Evolutionary conservation across 2,888 invertebrate species (phyloP), one percentile per base, ranked within the genome.

Genomic region (Therioaphis trifolii): DNA sequence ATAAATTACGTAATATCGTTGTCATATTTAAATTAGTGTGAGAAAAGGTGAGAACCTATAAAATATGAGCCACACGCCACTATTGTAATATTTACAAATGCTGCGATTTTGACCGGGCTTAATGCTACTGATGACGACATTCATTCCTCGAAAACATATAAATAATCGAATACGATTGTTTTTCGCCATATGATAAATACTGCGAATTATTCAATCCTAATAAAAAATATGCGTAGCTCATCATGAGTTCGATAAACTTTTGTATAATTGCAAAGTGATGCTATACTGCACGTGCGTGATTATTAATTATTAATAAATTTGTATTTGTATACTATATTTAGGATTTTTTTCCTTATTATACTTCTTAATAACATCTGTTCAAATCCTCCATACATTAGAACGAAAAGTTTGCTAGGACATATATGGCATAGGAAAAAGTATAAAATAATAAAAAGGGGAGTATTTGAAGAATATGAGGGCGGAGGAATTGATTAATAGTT

Each of bases 211-310:
- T 79, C 77, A 24, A 66, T 77, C 66, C 24, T 21, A 63, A 66
- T 66, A 66, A 72, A 29, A 24, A 76, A 77, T 49, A 14, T 69
- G 82, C 74, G 12, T 52, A 66, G 63, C 82, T 82, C 82, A 63
- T 82, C 82, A 52, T 21, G 72, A 49, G 82, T 82, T 82, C 52
- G 74, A 63, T 82, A 74, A 82, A 82, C 82, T 82, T 79, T 79
- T 68, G 52, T 52, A 52, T 46, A 72, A 9, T 21, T 21, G 52
- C 49, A 35, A 52, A 29, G 11, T 35, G 61, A 43, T 27, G 49
- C 35, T 77, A 49, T 15, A 71, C 40, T 5, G 35, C 35, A 77
- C 49, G 21, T 49, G 29, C 49, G 55, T 58, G 58, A 75, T 58
- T 75, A 58, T 35, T 43, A 58, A 55, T 74, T 40, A 74, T 55